Base-by-base conservation (phyloP, 2,113 vertebrate genomes). In the Martes martes region DNA sequence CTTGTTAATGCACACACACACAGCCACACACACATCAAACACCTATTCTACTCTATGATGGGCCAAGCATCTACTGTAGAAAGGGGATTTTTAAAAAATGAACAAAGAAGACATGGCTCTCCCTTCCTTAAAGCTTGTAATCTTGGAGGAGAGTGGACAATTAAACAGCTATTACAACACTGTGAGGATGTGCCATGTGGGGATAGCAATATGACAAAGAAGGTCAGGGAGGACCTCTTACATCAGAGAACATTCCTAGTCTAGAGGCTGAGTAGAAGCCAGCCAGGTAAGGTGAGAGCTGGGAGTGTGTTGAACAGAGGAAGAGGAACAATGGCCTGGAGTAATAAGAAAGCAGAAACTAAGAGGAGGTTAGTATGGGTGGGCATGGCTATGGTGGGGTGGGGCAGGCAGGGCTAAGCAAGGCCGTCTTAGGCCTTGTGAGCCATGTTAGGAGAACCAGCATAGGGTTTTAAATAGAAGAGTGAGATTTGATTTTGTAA, bases 41-140 rank as follows among this genome's bases (percentile, higher is more conserved):
- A 84, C 45, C 26, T 86, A 59, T 52, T 81, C 65, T 95, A 59
- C 42, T 65, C 65, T 21, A n/a, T 71, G 61, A 14, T 89, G 13
- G 19, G 18, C 21, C 59, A 78, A 69, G 28, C 26, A 76, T 76
- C 83, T 86, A 89, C 28, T 42, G 36, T 55, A 69, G 24, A 83
- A 63, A 63, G 76, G 36, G 4, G 26, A 83, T 82, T 94, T 42
- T 79, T 4, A 33, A 61, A 61, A 94, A 86, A 52, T 59, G 7
- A 59, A 31, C 74, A 63, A 76, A 86, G 45, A 84, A n/a, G 36
- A 61, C 16, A 7, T 47, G 24, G 39, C 26, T 36, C 39, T 92
- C 74, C 45, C 73, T 94, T 81, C 83, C 47, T 23, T n/a, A 33
- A 74, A 81, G 67, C 33, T 33, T 59, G 14, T 42, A 28, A 39